Evolutionary conservation across 2,113 vertebrate species (phyloP).

Genomic region (Zeus faber): DNA sequence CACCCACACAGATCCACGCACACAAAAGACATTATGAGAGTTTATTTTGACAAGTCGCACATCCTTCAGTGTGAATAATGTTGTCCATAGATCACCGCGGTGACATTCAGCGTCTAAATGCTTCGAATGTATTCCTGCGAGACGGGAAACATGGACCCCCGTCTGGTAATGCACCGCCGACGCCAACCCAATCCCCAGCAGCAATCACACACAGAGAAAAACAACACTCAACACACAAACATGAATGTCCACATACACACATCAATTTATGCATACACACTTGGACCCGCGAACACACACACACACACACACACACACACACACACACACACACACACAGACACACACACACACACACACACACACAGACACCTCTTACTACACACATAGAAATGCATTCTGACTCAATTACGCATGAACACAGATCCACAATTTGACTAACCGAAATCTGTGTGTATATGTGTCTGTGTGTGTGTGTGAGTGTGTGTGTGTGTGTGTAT

Average conservation of each 20-base stretch:
- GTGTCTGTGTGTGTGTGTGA: no score
- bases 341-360: not conserved
- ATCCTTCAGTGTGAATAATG: slow-evolving; percentile 54
- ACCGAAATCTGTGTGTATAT: no score
- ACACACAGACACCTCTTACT: no score
- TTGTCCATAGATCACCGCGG: slow-evolving; percentile 41
- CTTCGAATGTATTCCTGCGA: slow-evolving; percentile 54
- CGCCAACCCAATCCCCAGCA: slow-evolving; percentile 27
- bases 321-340: not conserved
- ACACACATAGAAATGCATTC: no score
- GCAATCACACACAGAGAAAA: slow-evolving; percentile 19
- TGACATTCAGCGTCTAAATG: slow-evolving; percentile 54
- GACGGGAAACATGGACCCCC: slow-evolving; percentile 33
- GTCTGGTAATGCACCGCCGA: slow-evolving; percentile 16
- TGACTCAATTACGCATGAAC: no score
- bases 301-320: not conserved
- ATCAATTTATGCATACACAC: no score
- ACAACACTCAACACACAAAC: slow-evolving; percentile 10
- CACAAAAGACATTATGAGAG: slow-evolving; percentile 15
- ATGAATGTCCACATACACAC: slow-evolving; percentile 14
- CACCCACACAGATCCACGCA: slow-evolving; percentile 9
- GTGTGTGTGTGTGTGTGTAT: not conserved
- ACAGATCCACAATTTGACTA: no score
- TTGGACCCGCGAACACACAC: not conserved
- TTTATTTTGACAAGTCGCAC: slow-evolving; percentile 48